Base-by-base conservation (phyloP, 2,113 vertebrate species). In the Hyla sarda region DNA sequence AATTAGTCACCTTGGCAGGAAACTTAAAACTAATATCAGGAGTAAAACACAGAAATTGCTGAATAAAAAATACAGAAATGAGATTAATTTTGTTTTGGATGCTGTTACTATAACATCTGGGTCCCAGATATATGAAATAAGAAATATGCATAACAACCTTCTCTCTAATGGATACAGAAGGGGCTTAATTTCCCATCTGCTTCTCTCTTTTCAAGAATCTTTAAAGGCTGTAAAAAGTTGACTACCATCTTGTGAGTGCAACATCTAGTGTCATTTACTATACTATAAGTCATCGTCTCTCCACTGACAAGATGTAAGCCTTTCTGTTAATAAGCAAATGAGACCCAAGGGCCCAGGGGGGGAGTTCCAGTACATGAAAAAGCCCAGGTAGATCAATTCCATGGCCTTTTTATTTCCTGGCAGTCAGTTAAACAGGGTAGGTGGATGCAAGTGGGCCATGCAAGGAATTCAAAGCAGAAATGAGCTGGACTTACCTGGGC, bases 31-130 rank as follows among this genome's bases (percentile, higher is more conserved):
- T 3, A 47, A 62, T 25, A 77, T 10, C 75, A 34, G 4, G 48
- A 54, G 16, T 50, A 34, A 77, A 30, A 30, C 13, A 76, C 28
- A 54, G 75, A 34, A 48, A 54, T 23, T 34, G 30, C 12, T 2
- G 32, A 30, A 56, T 21, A 16, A 28, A 28, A 50, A 9, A 28
- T 11, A 21, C 16, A 54, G 19, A 77, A 32, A 32, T 77, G 16
- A 71, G 25, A 77, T 32, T 54, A 9, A 56, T 54, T 54, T 54
- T 13, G 10, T 54, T 54, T 77, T 77, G 50, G 48, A 54, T 32
- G 9, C 25, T 52, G 48, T 54, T 77, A 75, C 48, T 77, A 21
- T 32, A 54, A 77, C 25, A 54, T 77, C 48, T 77, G 50, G 25
- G 50, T 41, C 67, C 67, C 67, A 41, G 32, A 71, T 19, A 19